phyloP scores from a whole-genome alignment of 2,113 vertebrate genomes.

The Myocastor coypus region DNA sequence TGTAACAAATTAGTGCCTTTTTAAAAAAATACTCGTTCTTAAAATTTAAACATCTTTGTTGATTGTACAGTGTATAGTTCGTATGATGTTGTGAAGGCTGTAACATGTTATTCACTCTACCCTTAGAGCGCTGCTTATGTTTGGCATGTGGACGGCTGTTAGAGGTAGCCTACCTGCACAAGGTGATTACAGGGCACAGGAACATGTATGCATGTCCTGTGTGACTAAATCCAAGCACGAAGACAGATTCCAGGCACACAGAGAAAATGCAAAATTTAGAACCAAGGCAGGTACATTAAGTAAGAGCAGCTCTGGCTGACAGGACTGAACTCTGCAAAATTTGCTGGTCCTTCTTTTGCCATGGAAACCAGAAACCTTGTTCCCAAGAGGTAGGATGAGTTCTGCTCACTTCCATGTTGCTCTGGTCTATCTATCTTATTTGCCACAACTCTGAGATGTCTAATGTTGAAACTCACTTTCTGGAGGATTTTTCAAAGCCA shows the following conservation, averaged over 20 bases:
- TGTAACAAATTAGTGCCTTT: not conserved
- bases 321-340: not conserved
- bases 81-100: not conserved
- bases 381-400: not conserved
- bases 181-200: not conserved
- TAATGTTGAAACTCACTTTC: not conserved
- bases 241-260: not conserved
- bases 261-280: not conserved
- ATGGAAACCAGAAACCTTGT: constrained; percentile 15
- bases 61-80: not conserved
- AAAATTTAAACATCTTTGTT: not conserved
- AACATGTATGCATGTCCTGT: not conserved
- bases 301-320: not conserved
- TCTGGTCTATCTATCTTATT: not conserved
- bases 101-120: not conserved
- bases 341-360: not conserved
- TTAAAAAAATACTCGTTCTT: not conserved
- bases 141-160: not conserved
- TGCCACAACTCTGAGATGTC: not conserved
- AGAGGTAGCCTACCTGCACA: not conserved
- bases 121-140: not conserved
- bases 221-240: not conserved
- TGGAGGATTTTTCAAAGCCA: not conserved
- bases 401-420: not conserved
- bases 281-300: not conserved